Percentiles rank a stretch among this genome's conserved stretches.
Evolutionary conservation across 64 coral and sea anemone species (phyloP).

Genomic region (Porites australiensis): DNA sequence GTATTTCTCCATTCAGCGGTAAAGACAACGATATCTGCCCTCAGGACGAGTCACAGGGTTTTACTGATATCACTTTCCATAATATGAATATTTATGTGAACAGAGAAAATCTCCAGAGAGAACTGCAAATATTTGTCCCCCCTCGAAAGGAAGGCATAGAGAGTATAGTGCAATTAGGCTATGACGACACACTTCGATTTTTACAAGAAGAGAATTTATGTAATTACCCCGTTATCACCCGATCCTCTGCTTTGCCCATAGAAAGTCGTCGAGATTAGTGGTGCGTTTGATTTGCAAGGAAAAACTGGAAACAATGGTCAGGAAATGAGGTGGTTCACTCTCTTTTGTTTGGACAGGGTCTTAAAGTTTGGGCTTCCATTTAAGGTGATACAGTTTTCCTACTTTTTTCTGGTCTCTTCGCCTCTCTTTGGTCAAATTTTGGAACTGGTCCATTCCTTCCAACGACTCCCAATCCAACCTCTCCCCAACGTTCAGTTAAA

Average conservation of each 20-base stretch:
- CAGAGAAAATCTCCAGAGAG: conserved; percentile 86
- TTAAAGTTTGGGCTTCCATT: no score
- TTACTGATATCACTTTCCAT: conserved; percentile 77
- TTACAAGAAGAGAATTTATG: conserved; percentile 60
- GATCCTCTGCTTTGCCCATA: neutral
- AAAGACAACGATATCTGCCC: conserved; percentile 93
- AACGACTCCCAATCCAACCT: no score
- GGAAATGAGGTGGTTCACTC: no score
- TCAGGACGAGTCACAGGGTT: conserved; percentile 72
- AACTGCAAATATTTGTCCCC: conserved; percentile 87
- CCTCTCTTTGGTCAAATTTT: no score
- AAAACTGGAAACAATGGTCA: no score
- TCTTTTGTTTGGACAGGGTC: no score
- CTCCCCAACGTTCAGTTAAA: no score
- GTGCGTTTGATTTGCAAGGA: no score
- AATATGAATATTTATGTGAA: conserved; percentile 97
- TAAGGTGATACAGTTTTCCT: no score
- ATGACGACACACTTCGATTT: conserved; percentile 87
- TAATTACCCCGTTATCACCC: conserved; percentile 37
- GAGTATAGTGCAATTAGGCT: conserved; percentile 83
- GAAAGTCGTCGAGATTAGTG: neutral
- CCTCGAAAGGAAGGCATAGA: conserved; percentile 87
- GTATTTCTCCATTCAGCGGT: conserved; percentile 94
- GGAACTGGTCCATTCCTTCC: no score
- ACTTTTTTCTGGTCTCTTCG: no score